Percentiles rank a stretch among this genome's conserved stretches.
These are phyloP conservation scores for Tridacna crocea DNA, from an alignment of 2,888 invertebrate genomes.

Conservation along the genomic window DNA sequence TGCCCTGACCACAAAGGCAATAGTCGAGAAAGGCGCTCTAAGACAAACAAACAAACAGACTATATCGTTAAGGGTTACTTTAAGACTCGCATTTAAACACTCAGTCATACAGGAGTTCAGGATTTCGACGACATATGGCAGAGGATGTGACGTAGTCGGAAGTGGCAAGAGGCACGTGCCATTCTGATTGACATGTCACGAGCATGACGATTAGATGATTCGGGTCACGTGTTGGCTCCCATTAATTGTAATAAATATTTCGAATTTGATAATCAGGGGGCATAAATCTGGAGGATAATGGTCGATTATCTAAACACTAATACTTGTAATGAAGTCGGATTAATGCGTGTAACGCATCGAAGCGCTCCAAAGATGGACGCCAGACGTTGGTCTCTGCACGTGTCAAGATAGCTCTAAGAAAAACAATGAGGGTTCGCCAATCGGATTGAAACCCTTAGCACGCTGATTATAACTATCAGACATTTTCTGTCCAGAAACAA, in stretches of 20 bases:
- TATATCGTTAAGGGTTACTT: no score
- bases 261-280: background rate
- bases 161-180: slow-evolving; percentile 20
- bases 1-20: no score
- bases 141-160: slow-evolving; percentile 18
- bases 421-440: background rate
- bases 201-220: slow-evolving; percentile 15
- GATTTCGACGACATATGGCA: slow-evolving; percentile 30
- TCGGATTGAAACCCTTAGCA: background rate
- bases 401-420: background rate
- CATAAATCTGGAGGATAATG: slow-evolving; percentile 7
- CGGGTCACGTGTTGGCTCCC: slow-evolving; percentile 10
- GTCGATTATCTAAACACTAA: slow-evolving; percentile 21
- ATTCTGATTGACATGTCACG: slow-evolving; percentile 18
- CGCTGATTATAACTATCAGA: no score
- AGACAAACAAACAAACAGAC: no score
- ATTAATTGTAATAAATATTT: slow-evolving; percentile 20
- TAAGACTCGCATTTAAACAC: no score
- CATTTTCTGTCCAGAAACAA: no score
- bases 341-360: background rate
- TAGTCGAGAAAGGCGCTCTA: no score
- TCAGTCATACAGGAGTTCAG: no score
- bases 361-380: background rate
- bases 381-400: background rate
- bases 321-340: slow-evolving; percentile 12